These are phyloP conservation scores for Trissonchulus sp. DNA, from an alignment of 2,888 invertebrate genomes.

Conservation along the genomic window DNA sequence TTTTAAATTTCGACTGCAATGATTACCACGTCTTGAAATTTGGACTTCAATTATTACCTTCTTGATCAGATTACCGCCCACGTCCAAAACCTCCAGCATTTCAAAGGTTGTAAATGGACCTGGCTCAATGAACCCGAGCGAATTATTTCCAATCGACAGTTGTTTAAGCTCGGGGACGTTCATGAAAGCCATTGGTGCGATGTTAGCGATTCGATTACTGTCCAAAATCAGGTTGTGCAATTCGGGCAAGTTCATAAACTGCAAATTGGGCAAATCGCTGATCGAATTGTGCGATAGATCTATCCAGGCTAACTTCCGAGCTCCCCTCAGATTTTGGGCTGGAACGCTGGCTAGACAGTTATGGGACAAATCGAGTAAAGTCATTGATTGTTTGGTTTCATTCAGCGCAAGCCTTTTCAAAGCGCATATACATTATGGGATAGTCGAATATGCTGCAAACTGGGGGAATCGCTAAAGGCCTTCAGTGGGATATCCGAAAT, in stretches of 20 bases:
- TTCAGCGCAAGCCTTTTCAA: constrained; percentile 37
- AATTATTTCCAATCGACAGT: constrained; percentile 76
- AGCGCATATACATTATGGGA: constrained; percentile 8
- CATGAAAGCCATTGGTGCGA: constrained; percentile 76
- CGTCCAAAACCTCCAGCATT: constrained; percentile 66
- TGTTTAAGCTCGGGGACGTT: constrained; percentile 64
- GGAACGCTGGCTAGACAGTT: constrained; percentile 74
- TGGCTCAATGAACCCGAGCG: constrained; percentile 70
- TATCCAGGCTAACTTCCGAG: constrained; percentile 66
- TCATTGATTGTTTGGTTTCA: constrained; percentile 56
- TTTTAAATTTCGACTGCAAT: too few relatives aligned
- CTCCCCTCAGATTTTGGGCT: constrained; percentile 72
- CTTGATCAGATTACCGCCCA: constrained; percentile 71
- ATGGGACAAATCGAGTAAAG: constrained; percentile 71
- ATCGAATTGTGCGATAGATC: constrained; percentile 72
- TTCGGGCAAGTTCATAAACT: constrained; percentile 70
- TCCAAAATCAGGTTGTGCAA: constrained; percentile 62
- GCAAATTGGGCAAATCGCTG: constrained; percentile 65
- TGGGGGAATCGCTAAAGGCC: neutral
- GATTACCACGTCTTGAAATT: too few relatives aligned
- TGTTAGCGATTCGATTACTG: constrained; percentile 61
- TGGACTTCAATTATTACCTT: too few relatives aligned
- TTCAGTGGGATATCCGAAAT: constrained; percentile 53
- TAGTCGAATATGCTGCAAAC: neutral
- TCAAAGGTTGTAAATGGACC: constrained; percentile 73